These are phyloP conservation scores for Dryoscopus gambensis DNA, from an alignment of 2,113 vertebrate genomes.

Conservation along the genomic window DNA sequence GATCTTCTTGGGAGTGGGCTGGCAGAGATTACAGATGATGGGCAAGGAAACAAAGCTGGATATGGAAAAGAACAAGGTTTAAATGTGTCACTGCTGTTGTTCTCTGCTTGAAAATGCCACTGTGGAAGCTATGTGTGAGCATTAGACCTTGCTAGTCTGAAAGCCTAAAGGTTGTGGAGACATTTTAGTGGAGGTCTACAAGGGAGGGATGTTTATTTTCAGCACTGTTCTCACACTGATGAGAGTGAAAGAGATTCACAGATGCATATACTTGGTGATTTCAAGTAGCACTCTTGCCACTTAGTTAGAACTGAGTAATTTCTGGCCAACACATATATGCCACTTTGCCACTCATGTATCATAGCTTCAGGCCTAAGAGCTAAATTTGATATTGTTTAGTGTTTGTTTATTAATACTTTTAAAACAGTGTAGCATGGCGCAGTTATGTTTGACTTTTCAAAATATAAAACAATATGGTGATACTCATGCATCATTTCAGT, in stretches of 20 bases:
- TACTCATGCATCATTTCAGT: not conserved
- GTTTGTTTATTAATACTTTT: conserved; percentile 52
- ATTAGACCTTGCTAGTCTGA: not conserved
- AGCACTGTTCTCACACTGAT: conserved; percentile 32
- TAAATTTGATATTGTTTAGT: conserved; percentile 22
- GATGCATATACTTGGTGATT: not conserved
- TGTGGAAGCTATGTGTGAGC: not conserved
- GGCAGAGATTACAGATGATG: not conserved
- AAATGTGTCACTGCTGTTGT: not conserved
- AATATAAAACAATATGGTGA: not conserved
- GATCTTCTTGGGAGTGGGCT: not conserved
- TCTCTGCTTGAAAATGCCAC: conserved; percentile 4
- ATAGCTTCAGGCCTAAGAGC: conserved; percentile 16
- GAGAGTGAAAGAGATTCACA: not conserved
- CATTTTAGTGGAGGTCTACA: not conserved
- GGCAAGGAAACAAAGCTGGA: not conserved
- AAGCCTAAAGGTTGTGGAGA: conserved; percentile 9
- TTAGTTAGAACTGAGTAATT: conserved; percentile 9
- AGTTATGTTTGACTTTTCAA: not conserved
- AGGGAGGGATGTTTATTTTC: conserved; percentile 49
- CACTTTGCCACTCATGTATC: not conserved
- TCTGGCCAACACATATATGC: conserved; percentile 22
- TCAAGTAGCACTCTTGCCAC: not conserved
- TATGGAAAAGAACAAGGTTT: not conserved
- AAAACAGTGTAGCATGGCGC: not conserved